Base-by-base conservation (phyloP, 2,113 vertebrate species). In the Eira barbara region DNA sequence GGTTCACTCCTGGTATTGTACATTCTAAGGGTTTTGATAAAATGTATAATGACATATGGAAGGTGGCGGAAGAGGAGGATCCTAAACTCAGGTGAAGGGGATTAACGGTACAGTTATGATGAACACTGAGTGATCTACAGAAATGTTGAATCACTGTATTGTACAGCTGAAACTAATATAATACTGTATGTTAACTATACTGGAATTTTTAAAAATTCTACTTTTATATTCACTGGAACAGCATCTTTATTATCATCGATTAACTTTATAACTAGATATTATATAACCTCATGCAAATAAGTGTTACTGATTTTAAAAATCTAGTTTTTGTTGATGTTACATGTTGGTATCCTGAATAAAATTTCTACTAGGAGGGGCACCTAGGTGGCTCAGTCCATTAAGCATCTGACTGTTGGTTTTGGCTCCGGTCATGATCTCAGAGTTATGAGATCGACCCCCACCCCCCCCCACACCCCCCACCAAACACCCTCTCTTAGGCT, bases 161-260 rank as follows among this genome's bases (percentile, higher is more conserved):
- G 7, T 47, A 17, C 27, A 47, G 27, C 42, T 18, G 27, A 78
- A 78, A 69, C 8, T 69, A 36, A 31, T 3, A 18, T 10, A 78
- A 47, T 29, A 47, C 74, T 29, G 3, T 78, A 47, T 78, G 27
- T 47, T 31, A 78, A 47, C 74, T 78, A 17, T 47, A 17, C 14
- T 78, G 14, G 42, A 47, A 78, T 78, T 83, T 87, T 34, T 2
- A 15, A 36, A 63, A 91, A 97, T 90, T 96, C 59, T 4, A 92
- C 74, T 80, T 97, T 83, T 95, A 3, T 55, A 49, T 88, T 87
- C 45, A 87, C 21, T 95, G 39, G 69, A 94, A 76, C 27, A 65
- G 0, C 31, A 2, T 29, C 39, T 73, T 92, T 73, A 23, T 94
- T 96, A 12, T 79, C 21, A 45, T 12, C 85, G 11, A 86, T 79